Percentiles rank a stretch among this genome's conserved stretches.
Evolutionary conservation across 2,113 vertebrate species (phyloP).

Genomic region (Rafetus swinhoei): DNA sequence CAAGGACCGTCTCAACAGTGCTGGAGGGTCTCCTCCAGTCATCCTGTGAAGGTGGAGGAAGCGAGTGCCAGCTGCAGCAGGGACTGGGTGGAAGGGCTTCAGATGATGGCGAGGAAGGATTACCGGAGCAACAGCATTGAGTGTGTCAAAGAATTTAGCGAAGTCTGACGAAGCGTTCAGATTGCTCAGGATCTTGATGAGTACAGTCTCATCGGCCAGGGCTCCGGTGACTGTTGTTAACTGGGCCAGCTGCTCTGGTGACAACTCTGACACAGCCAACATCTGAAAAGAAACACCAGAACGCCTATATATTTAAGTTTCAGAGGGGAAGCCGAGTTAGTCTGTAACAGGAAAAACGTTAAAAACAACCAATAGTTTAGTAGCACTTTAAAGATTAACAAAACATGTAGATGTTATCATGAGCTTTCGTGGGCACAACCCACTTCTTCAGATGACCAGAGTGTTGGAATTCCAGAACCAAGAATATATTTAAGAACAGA

Average conservation of each 20-base stretch:
- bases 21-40: background rate
- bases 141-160: conserved; percentile 3
- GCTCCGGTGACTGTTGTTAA: background rate
- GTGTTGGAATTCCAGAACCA: no score
- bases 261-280: background rate
- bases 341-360: no score
- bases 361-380: no score
- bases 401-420: no score
- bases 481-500: background rate
- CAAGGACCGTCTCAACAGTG: background rate
- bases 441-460: no score
- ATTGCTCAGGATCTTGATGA: background rate
- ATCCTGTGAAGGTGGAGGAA: background rate
- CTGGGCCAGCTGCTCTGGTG: conserved; percentile 24
- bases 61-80: background rate
- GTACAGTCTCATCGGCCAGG: background rate
- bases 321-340: no score
- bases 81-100: background rate
- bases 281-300: background rate
- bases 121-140: conserved; percentile 31
- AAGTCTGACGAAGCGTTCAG: background rate
- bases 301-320: background rate
- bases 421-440: no score
- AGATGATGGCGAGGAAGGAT: background rate
- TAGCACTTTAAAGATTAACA: no score